A percentile compares a stretch with the other conserved stretches of the same genome.
These are phyloP conservation scores for Orthosia gothica DNA, from an alignment of 2,888 invertebrate species.

Conservation along the genomic window DNA sequence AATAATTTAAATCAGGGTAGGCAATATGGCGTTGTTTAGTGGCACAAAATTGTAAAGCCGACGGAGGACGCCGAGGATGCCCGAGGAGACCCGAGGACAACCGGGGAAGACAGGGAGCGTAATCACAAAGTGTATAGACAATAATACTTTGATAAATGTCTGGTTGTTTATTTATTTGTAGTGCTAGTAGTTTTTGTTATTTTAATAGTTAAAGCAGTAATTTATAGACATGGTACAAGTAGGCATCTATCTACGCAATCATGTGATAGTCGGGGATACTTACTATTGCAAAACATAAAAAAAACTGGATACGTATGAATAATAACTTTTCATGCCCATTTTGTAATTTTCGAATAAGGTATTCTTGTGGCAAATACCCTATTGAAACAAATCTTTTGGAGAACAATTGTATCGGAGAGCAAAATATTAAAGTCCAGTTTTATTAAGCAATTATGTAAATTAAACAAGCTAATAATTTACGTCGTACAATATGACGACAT, in stretches of 20 bases:
- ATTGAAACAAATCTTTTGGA: not conserved
- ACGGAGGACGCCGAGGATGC: conserved; percentile 22
- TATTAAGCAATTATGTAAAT: conserved; percentile 23
- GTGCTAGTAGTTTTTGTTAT: not conserved
- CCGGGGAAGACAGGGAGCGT: conserved; percentile 50
- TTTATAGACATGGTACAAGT: too few species aligned
- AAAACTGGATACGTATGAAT: not conserved
- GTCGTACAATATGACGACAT: not conserved
- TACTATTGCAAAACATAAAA: not conserved
- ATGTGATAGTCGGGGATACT: not conserved
- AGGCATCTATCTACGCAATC: too few species aligned
- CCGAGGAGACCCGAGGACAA: conserved; percentile 20
- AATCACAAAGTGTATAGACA: conserved; percentile 64
- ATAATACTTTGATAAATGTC: conserved; percentile 65
- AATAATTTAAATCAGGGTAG: conserved; percentile 78
- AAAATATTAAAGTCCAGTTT: conserved; percentile 1
- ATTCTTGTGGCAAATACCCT: too few species aligned
- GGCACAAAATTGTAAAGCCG: conserved; percentile 71
- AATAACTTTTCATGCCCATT: not conserved
- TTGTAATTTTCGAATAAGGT: not conserved
- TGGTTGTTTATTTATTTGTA: conserved; percentile 29
- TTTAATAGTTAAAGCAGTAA: not conserved
- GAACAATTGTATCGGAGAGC: not conserved
- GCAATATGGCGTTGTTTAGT: conserved; percentile 72
- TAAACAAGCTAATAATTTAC: conserved; percentile 5